Conservation (phyloP, 2,888 invertebrate genomes). For the Rapana venosa region DNA sequence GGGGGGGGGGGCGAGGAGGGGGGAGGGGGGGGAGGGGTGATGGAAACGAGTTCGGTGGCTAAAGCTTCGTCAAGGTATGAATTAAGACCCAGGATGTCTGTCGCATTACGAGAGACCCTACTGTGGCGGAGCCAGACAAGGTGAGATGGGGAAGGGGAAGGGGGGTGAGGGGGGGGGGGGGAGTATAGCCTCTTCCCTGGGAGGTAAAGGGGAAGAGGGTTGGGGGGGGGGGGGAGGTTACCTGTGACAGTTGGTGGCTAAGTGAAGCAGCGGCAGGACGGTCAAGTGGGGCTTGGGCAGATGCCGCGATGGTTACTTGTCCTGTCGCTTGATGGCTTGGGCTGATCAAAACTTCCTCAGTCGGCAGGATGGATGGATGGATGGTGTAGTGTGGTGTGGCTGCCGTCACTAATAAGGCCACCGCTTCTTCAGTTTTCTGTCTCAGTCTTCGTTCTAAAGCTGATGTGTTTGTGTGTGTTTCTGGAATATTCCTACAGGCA, state of each 20-base stretch:
- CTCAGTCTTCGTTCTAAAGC: not conserved
- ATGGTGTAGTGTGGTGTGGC: not conserved
- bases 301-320: constrained; percentile 29
- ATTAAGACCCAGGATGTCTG: constrained; percentile 16
- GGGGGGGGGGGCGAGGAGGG: not conserved
- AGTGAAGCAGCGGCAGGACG: not conserved
- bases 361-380: not conserved
- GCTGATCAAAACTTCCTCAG: not conserved
- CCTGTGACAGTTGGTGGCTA: constrained; percentile 14
- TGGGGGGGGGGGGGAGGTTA: not conserved
- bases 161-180: not conserved
- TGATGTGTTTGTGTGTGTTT: not conserved
- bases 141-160: not conserved
- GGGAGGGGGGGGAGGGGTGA: not conserved
- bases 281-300: constrained; percentile 27
- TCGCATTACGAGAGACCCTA: not conserved
- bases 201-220: too few relatives aligned
- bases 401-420: not conserved
- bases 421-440: not conserved
- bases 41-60: not conserved
- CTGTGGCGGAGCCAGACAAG: too few relatives aligned
- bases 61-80: constrained; percentile 9
- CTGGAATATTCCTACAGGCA: too few relatives aligned
- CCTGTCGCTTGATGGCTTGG: not conserved
- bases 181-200: not conserved